A percentile compares a stretch with the other conserved stretches of the same genome.
phyloP scores from a whole-genome alignment of 2,797 vertebrate genomes.

The Mallotus villosus region DNA sequence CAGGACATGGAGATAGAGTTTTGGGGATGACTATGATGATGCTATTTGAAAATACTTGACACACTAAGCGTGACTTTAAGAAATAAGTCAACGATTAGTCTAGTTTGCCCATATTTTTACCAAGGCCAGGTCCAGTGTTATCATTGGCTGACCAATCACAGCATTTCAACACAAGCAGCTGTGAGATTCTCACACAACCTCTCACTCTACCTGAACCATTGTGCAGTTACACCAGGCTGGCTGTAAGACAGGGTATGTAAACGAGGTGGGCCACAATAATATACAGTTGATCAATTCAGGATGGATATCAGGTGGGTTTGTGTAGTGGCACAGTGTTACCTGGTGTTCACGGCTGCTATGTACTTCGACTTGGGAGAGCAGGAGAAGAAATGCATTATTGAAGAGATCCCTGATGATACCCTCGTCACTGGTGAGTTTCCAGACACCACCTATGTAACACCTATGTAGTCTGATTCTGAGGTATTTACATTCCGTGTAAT shows the following conservation, averaged over 20 bases:
- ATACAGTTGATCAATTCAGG: slow-evolving; percentile 14
- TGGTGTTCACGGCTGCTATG: slow-evolving; percentile 76
- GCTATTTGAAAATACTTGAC: slow-evolving; percentile 37
- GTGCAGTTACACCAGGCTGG: background rate
- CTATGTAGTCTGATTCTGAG: background rate
- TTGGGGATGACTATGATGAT: slow-evolving; percentile 38
- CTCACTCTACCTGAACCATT: too few species aligned
- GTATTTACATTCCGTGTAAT: background rate
- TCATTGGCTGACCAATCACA: slow-evolving; percentile 50
- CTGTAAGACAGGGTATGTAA: background rate
- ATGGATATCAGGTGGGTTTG: slow-evolving; percentile 62
- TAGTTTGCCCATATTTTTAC: slow-evolving; percentile 29
- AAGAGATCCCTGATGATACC: slow-evolving; percentile 85
- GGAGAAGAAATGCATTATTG: slow-evolving; percentile 89
- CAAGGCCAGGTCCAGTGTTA: slow-evolving; percentile 14
- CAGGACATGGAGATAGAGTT: background rate
- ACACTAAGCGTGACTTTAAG: slow-evolving; percentile 16
- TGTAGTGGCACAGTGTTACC: slow-evolving; percentile 68
- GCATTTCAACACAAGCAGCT: slow-evolving; percentile 59
- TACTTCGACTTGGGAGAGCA: slow-evolving; percentile 85
- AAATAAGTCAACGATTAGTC: slow-evolving; percentile 53
- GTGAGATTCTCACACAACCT: slow-evolving; percentile 61
- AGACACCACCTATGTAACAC: background rate
- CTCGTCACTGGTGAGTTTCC: slow-evolving; percentile 82
- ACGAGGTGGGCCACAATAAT: background rate